Evolutionary conservation across 1,140 invertebrate species (phyloP), one percentile per base, ranked within the genome.

Genomic region (Apocrypta bakeri): DNA sequence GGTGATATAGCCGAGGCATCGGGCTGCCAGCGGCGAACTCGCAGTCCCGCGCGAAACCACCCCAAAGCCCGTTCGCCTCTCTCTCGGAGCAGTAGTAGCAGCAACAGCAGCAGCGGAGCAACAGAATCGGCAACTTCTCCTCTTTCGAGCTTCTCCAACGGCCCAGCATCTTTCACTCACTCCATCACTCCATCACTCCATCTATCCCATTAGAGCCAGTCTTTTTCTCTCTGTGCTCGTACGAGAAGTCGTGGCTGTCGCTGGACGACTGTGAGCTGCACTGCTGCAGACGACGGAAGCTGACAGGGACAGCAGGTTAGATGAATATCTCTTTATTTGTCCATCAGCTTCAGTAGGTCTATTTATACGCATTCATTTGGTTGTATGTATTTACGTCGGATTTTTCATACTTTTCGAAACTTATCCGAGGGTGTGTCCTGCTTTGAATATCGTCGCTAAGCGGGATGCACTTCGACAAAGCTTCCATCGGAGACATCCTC

Each of bases 11-110:
- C 81, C 83, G 88, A 89, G 83, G 85, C 78, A 17, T 56, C 48
- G 72, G 56, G 29, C 69, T 71, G 69, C 31, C 79, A 71, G 79
- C 56, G 78, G 42, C 69, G 85, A 85, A 85, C 78, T 87, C 86
- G 88, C 90, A 91, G 91, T 91, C 90, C 89, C 88, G 88, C 88
- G 87, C 73, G 87, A 91, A 90, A 89, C 88, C 87, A 91, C 88
- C 90, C 89, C 85, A 88, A 89, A 88, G 89, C 88, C 89, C 88
- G 86, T 88, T 85, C 88, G 86, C 85, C 68, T 71, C 37, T 69
- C 37, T 64, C 48, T 78, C 71, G 69, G 48, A 56, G 48, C 48
- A 56, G 48, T 56, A 56, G 48, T 21, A 56, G 3, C 40, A 42
- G 40, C 40, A 42, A 12, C 40, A 42, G 40, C 40, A 42, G 48